Conservation (phyloP, 1,140 invertebrate genomes). For the Lepidurus couesii region DNA sequence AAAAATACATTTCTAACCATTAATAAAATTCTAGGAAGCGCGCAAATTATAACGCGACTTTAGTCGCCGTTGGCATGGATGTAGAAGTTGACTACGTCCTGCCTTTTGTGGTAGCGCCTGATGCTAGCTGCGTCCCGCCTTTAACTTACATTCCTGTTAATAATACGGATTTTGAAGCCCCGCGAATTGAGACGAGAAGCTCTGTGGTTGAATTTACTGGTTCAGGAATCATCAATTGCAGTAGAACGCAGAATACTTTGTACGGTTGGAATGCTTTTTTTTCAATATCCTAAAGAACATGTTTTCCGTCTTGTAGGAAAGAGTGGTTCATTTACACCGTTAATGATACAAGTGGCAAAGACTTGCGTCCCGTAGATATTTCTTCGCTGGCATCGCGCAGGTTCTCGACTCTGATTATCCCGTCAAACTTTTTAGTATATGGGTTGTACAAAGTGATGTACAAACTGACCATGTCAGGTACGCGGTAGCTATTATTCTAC, state of each 20-base stretch:
- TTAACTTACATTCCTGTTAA: constrained; percentile 37
- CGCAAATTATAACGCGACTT: constrained; percentile 37
- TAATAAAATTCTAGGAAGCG: constrained; percentile 27
- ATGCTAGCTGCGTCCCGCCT: constrained; percentile 40
- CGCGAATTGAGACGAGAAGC: constrained; percentile 24
- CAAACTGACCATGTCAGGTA: constrained; percentile 39
- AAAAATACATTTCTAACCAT: not conserved
- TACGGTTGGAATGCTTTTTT: constrained; percentile 3
- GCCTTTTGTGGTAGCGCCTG: constrained; percentile 39
- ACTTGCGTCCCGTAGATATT: constrained; percentile 32
- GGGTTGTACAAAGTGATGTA: constrained; percentile 42
- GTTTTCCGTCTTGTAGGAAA: constrained; percentile 34
- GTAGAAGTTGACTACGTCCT: constrained; percentile 37
- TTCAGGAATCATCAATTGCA: constrained; percentile 34
- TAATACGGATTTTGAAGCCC: constrained; percentile 37
- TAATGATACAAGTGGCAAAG: constrained; percentile 26
- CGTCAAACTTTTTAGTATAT: constrained; percentile 38
- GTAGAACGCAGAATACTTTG: constrained; percentile 36
- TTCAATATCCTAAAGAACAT: not conserved
- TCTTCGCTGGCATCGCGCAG: constrained; percentile 35
- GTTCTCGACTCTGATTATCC: constrained; percentile 40
- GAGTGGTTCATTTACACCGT: constrained; percentile 36
- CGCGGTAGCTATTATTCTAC: not conserved
- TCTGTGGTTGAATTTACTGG: constrained; percentile 29
- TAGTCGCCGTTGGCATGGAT: constrained; percentile 37